Conservation (phyloP, 2,888 invertebrate genomes). For the Branchellion lobata region DNA sequence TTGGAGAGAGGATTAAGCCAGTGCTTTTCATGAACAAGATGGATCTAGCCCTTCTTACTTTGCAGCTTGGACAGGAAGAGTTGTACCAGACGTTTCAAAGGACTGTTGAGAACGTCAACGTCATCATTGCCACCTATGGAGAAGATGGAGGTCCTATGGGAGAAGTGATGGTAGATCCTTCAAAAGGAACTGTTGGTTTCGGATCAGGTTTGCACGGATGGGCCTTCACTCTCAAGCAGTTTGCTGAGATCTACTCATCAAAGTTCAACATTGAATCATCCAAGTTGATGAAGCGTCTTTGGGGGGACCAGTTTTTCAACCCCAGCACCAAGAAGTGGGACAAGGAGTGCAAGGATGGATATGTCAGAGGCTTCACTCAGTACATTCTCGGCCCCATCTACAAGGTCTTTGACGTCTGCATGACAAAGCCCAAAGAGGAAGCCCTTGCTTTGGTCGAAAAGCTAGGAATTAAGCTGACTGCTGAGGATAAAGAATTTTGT, state of each 20-base stretch:
- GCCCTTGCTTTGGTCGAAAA: slow-evolving; percentile 82
- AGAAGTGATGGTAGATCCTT: slow-evolving; percentile 94
- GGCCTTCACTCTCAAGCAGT: slow-evolving; percentile 99
- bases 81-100: slow-evolving; percentile 98
- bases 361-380: slow-evolving; percentile 88
- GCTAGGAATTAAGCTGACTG: slow-evolving; percentile 84
- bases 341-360: slow-evolving; percentile 69
- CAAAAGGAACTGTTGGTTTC: slow-evolving; percentile 97
- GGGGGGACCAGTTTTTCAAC: slow-evolving; percentile 99
- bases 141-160: slow-evolving; percentile 95
- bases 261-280: slow-evolving; percentile 90
- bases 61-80: slow-evolving; percentile 93
- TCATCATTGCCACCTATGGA: slow-evolving; percentile 97
- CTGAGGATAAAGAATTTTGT: slow-evolving; percentile 93
- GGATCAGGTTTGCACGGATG: slow-evolving; percentile 99
- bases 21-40: slow-evolving; percentile 99
- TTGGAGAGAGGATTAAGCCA: slow-evolving; percentile 99
- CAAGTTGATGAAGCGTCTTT: slow-evolving; percentile 88
- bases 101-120: slow-evolving; percentile 99
- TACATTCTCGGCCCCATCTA: slow-evolving; percentile 98
- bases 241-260: slow-evolving; percentile 96
- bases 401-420: slow-evolving; percentile 82
- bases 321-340: slow-evolving; percentile 82
- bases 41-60: slow-evolving; percentile 96
- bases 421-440: slow-evolving; percentile 94